These are phyloP conservation scores for Ophiothrix spiculata DNA, from an alignment of 35 echinoderm and acorn worm species.

Conservation along the genomic window DNA sequence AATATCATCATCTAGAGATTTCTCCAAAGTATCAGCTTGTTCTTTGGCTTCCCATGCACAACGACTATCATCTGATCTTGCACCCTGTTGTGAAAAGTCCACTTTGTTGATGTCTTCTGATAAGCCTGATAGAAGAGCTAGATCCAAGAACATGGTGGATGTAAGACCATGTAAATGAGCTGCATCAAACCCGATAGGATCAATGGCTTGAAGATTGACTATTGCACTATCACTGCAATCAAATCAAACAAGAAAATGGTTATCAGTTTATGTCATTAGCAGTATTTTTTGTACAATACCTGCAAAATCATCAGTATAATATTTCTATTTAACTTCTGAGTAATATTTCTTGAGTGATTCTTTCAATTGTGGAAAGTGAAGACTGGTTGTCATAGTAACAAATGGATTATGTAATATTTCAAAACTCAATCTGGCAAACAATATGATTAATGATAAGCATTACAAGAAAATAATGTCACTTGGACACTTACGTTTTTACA, in stretches of 20 bases:
- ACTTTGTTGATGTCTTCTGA: slow-evolving; percentile 48
- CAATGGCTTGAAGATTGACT: slow-evolving; percentile 72
- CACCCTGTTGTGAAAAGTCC: slow-evolving; percentile 15
- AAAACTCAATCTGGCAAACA: too few relatives aligned
- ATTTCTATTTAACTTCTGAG: too few relatives aligned
- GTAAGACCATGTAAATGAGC: slow-evolving; percentile 61
- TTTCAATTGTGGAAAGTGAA: too few relatives aligned
- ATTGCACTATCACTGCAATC: slow-evolving; percentile 87
- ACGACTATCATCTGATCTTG: neutral
- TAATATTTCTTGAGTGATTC: too few relatives aligned
- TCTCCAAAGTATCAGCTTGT: slow-evolving; percentile 62
- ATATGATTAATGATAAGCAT: too few relatives aligned
- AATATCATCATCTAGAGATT: slow-evolving; percentile 91
- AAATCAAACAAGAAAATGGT: slow-evolving; percentile 17
- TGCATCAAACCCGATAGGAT: slow-evolving; percentile 61
- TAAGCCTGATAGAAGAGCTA: slow-evolving; percentile 74
- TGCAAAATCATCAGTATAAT: too few relatives aligned
- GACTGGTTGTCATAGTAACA: too few relatives aligned
- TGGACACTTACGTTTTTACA: too few relatives aligned
- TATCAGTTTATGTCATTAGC: too few relatives aligned
- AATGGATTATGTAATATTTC: too few relatives aligned
- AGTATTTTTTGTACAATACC: too few relatives aligned
- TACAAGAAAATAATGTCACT: too few relatives aligned
- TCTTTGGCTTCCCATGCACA: slow-evolving; percentile 1
- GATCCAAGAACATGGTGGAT: slow-evolving; percentile 59